These are phyloP conservation scores for Ambastaia sidthimunki DNA, from an alignment of 2,797 vertebrate genomes.

Conservation along the genomic window DNA sequence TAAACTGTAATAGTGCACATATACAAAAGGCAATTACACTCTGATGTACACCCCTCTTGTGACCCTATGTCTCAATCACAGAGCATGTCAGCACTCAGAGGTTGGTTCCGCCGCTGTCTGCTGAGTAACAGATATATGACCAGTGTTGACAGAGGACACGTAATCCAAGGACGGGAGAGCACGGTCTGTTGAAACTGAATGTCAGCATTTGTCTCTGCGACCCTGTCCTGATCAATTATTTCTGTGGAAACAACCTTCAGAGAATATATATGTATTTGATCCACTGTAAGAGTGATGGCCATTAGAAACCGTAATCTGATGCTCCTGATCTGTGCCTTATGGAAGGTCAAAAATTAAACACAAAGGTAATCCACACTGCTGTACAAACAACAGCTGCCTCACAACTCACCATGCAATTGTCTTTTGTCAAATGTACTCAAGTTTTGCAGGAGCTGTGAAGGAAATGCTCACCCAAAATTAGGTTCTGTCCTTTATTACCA, in stretches of 20 bases:
- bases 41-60: slow-evolving; percentile 53
- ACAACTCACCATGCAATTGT: background rate
- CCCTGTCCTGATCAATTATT: slow-evolving; percentile 56
- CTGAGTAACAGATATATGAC: slow-evolving; percentile 69
- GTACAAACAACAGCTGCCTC: slow-evolving; percentile 24
- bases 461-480: background rate
- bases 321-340: background rate
- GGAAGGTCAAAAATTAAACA: slow-evolving; percentile 29
- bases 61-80: slow-evolving; percentile 71
- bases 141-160: slow-evolving; percentile 60
- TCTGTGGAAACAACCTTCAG: slow-evolving; percentile 63
- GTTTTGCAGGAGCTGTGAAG: background rate
- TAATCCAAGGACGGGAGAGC: slow-evolving; percentile 57
- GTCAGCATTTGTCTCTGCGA: slow-evolving; percentile 59
- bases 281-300: slow-evolving; percentile 14
- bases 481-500: background rate
- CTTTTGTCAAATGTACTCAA: background rate
- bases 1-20: slow-evolving; percentile 6
- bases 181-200: slow-evolving; percentile 62
- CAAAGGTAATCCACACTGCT: slow-evolving; percentile 13
- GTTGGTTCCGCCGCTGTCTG: slow-evolving; percentile 65
- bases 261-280: slow-evolving; percentile 62
- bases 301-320: slow-evolving; percentile 46
- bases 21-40: slow-evolving; percentile 47
- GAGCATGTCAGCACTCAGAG: slow-evolving; percentile 64